These are phyloP conservation scores for Acyrthosiphon pisum DNA, from an alignment of 1,140 invertebrate species.

Conservation along the genomic window DNA sequence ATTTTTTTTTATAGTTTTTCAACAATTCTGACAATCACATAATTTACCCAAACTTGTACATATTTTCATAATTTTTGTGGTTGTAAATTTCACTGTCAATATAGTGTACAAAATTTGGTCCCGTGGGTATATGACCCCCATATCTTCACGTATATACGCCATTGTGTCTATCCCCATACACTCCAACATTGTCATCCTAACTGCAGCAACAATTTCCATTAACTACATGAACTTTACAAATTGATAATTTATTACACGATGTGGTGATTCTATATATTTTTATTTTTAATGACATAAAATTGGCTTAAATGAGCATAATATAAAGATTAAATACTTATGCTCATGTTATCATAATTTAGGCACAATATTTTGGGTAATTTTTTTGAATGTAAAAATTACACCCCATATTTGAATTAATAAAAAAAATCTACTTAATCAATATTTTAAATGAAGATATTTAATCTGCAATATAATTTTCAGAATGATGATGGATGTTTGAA, in stretches of 20 bases:
- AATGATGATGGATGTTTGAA: slow-evolving; percentile 74
- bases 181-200: not conserved
- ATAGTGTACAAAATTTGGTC: no score
- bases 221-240: not conserved
- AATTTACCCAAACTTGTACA: no score
- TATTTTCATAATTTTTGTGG: no score
- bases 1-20: no score
- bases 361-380: not conserved
- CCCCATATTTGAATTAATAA: not conserved
- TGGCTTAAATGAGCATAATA: not conserved
- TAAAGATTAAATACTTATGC: not conserved
- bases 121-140: no score
- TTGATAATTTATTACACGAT: not conserved
- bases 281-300: not conserved
- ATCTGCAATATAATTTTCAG: slow-evolving; percentile 64
- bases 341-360: not conserved
- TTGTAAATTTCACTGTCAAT: not conserved
- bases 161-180: not conserved
- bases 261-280: not conserved
- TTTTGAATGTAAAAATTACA: not conserved
- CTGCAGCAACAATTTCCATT: not conserved
- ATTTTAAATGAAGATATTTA: slow-evolving; percentile 12
- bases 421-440: not conserved
- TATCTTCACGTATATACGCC: no score
- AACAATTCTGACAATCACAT: no score